These are phyloP conservation scores for Anastrepha obliqua DNA, from an alignment of 1,140 invertebrate species.

Conservation along the genomic window DNA sequence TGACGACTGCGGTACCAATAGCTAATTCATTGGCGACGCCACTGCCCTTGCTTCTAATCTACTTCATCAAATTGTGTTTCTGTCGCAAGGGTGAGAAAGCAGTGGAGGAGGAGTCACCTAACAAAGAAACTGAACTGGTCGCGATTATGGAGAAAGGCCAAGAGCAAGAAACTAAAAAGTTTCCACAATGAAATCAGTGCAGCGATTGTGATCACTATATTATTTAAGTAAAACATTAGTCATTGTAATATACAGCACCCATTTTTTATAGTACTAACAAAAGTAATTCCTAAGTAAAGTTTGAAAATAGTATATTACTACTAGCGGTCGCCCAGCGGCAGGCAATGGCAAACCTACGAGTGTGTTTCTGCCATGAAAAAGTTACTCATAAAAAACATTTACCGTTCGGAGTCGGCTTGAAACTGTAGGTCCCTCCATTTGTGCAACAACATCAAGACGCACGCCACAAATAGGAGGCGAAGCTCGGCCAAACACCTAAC, in stretches of 20 bases:
- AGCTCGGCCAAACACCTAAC: no score
- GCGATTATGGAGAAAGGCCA: slow-evolving; percentile 53
- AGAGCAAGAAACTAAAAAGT: slow-evolving; percentile 17
- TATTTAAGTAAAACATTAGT: not conserved
- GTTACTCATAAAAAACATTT: no score
- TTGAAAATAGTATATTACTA: no score
- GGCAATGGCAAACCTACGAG: no score
- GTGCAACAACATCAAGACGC: no score
- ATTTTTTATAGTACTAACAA: no score
- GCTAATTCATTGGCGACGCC: slow-evolving; percentile 95
- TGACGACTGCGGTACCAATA: slow-evolving; percentile 92
- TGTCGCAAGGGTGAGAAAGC: slow-evolving; percentile 54
- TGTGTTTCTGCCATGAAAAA: no score
- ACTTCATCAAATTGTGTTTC: slow-evolving; percentile 60
- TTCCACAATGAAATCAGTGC: not conserved
- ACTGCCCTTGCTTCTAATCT: slow-evolving; percentile 81
- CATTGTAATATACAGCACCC: not conserved
- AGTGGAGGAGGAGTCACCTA: slow-evolving; percentile 50
- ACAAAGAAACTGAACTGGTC: slow-evolving; percentile 47
- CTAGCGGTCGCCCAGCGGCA: no score
- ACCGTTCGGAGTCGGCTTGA: no score
- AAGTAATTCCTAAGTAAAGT: no score
- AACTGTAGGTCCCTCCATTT: no score
- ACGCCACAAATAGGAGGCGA: no score
- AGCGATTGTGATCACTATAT: not conserved